Percentiles rank a stretch among this genome's conserved stretches.
These are phyloP conservation scores for Callitettix versicolor DNA, from an alignment of 1,140 invertebrate genomes.

Conservation along the genomic window DNA sequence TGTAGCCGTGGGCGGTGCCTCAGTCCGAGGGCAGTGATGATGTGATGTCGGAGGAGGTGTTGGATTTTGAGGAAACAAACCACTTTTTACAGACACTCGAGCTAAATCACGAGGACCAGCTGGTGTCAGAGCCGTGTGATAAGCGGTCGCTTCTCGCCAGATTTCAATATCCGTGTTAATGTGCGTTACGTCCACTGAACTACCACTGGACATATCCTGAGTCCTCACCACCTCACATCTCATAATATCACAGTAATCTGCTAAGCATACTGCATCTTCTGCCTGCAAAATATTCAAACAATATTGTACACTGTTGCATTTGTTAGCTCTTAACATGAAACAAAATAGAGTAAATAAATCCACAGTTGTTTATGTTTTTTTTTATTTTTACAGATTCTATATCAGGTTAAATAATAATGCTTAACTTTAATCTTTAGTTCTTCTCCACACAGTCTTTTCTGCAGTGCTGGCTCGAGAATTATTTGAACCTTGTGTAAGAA, in stretches of 20 bases:
- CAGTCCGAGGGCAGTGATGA: conserved; percentile 18
- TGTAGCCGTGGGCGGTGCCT: conserved; percentile 15
- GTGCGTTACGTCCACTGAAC: conserved; percentile 28
- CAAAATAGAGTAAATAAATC: too few species aligned
- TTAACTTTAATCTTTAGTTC: too few species aligned
- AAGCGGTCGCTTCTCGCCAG: conserved; percentile 55
- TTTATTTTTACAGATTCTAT: too few species aligned
- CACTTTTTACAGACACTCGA: conserved; percentile 19
- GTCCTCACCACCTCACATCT: conserved; percentile 77
- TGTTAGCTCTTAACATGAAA: too few species aligned
- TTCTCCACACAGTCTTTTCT: too few species aligned
- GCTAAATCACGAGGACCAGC: conserved; percentile 34
- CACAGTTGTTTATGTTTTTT: too few species aligned
- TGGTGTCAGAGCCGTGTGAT: conserved; percentile 50
- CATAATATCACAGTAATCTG: conserved; percentile 92
- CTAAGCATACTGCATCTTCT: conserved; percentile 80
- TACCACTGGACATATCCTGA: conserved; percentile 46
- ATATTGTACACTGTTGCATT: too few species aligned
- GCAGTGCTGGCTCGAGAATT: too few species aligned
- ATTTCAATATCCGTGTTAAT: conserved; percentile 64
- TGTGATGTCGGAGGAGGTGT: conserved; percentile 7
- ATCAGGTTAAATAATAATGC: too few species aligned
- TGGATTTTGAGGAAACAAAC: conserved; percentile 2
- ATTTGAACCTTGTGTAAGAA: too few species aligned
- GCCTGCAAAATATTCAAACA: conserved; percentile 41